Percentiles rank a stretch among this genome's conserved stretches.
Evolutionary conservation across 1,140 invertebrate genomes (phyloP).

Genomic region (Papilio glaucus): DNA sequence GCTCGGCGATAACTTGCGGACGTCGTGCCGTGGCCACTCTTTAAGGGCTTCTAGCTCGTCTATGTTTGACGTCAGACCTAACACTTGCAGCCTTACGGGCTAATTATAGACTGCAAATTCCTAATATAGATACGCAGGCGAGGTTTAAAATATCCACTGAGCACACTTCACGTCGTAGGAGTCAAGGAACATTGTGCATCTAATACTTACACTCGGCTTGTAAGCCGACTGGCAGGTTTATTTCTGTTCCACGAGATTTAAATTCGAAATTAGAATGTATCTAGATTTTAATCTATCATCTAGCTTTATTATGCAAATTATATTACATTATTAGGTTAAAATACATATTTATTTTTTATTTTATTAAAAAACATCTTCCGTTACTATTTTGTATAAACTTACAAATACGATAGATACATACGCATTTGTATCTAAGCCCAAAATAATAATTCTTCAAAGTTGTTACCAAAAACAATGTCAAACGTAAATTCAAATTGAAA

Average conservation of each 20-base stretch:
- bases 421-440: no score
- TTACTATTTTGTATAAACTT: no score
- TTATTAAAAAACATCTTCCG: no score
- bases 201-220: conserved; percentile 28
- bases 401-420: no score
- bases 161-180: conserved; percentile 34
- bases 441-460: no score
- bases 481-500: no score
- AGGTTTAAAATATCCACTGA: conserved; percentile 36
- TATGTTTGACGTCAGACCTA: conserved; percentile 41
- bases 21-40: conserved; percentile 39
- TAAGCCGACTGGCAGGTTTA: conserved; percentile 23
- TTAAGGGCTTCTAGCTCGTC: conserved; percentile 47
- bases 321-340: background rate
- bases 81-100: conserved; percentile 39
- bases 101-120: conserved; percentile 38
- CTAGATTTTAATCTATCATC: background rate
- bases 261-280: background rate
- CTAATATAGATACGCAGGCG: conserved; percentile 36
- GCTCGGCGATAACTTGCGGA: conserved; percentile 48
- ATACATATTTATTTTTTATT: no score
- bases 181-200: conserved; percentile 34
- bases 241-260: conserved; percentile 23
- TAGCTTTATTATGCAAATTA: background rate
- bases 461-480: no score